phyloP scores from a whole-genome alignment of 35 echinoderm and acorn worm species.

The Apostichopus japonicus region DNA sequence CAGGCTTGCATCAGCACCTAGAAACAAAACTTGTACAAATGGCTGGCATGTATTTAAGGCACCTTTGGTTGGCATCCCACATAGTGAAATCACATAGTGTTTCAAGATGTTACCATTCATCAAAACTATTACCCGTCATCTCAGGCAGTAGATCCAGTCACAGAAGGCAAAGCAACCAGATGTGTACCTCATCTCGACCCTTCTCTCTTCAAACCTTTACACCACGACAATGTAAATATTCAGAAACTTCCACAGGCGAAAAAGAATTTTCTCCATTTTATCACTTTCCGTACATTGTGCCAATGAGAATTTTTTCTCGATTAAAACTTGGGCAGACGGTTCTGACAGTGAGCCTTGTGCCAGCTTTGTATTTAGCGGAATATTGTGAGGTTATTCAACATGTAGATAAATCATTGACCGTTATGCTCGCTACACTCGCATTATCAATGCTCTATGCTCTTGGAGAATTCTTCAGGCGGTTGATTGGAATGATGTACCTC shows the following conservation, averaged over 20 bases:
- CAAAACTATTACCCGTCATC: background rate
- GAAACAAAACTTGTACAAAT: background rate
- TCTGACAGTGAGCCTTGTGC: slow-evolving; percentile 1
- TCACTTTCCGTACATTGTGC: slow-evolving; percentile 36
- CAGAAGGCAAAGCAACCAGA: background rate
- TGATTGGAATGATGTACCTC: slow-evolving; percentile 45
- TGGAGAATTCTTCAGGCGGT: slow-evolving; percentile 33
- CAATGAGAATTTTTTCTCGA: slow-evolving; percentile 47
- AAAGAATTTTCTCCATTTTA: slow-evolving; percentile 37
- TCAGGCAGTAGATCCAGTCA: background rate
- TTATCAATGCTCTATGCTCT: slow-evolving; percentile 34
- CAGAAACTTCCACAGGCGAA: background rate
- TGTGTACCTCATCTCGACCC: background rate
- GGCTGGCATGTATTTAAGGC: background rate
- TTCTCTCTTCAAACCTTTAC: background rate
- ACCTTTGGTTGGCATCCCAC: background rate
- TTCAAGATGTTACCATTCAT: background rate
- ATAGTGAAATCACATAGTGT: background rate
- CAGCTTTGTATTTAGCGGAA: background rate
- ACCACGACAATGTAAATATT: background rate
- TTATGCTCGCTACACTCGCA: slow-evolving; percentile 20
- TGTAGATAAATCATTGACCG: slow-evolving; percentile 24
- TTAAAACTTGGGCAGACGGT: slow-evolving; percentile 21
- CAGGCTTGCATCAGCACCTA: too few species aligned
- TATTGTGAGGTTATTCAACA: background rate